Conservation (phyloP, 2,797 vertebrate genomes). For the Falco biarmicus region DNA sequence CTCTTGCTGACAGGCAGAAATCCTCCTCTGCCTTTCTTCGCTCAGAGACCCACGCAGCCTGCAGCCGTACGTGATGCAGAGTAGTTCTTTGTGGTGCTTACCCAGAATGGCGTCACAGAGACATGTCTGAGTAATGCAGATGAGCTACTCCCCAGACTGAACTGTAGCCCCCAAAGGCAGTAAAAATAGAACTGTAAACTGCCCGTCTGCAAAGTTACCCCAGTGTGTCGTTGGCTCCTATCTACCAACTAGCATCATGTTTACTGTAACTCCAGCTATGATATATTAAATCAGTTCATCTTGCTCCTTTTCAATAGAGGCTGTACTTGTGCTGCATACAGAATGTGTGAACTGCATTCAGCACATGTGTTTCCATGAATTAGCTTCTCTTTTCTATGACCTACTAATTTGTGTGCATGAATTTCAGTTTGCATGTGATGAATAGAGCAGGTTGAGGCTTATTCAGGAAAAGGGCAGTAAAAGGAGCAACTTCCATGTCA, state of each 20-base stretch:
- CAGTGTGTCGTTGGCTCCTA: background rate
- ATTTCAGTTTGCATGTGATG: background rate
- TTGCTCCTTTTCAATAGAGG: background rate
- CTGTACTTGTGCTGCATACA: background rate
- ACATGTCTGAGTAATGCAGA: background rate
- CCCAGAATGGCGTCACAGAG: background rate
- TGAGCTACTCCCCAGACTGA: background rate
- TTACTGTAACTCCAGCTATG: background rate
- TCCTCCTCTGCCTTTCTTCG: background rate
- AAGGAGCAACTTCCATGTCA: background rate
- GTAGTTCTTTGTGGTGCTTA: background rate
- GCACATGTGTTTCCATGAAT: background rate
- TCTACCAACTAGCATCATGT: background rate
- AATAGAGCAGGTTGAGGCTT: background rate
- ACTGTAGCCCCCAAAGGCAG: background rate
- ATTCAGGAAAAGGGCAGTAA: background rate
- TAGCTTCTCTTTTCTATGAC: background rate
- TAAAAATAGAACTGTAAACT: conserved; percentile 36
- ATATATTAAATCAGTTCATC: background rate
- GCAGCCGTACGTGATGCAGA: conserved; percentile 10
- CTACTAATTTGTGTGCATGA: background rate
- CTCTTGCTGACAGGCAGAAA: conserved; percentile 45
- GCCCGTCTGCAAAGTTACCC: conserved; percentile 31
- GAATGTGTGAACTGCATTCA: background rate
- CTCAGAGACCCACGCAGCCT: background rate